Base-by-base conservation (phyloP, 2,113 vertebrate species). In the Dascyllus trimaculatus region DNA sequence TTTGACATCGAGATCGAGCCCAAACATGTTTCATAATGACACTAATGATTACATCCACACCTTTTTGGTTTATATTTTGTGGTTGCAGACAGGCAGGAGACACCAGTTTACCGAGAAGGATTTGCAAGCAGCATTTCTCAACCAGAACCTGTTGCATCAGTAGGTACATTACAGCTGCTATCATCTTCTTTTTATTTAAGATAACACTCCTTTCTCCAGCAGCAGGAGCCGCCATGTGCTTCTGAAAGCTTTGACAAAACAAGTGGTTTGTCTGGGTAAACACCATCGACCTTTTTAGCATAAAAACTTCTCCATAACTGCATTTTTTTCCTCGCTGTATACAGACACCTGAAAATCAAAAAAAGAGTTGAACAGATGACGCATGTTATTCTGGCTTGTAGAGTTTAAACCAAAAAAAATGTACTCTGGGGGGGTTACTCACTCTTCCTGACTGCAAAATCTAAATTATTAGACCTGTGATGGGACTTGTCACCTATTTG, bases 81-180 rank as follows among this genome's bases (percentile, higher is more conserved):
- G 58, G 22, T 46, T 75, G 14, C 45, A n/a, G 35, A 35, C 22
- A 62, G 45, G 17, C 29, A 66, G 35, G 15, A 70, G 11, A 82
- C 26, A 35, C 48, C 25, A 1, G 40, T 61, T 73, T 13, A 59
- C 62, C 24, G 26, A 43, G 45, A 65, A 74, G 25, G 18, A 70
- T 78, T 59, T 73, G 52, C 45, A 66, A n/a, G 38, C 57, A 79
- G 58, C 54, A 62, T 24, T 32, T 71, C 15, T 73, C 11, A 9
- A 32, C n/a, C 63, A 3, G 2, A 21, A 45, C 5, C 10, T 75
- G 49, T 52, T 70, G 63, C 48, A 58, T 56, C 62, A 57, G 48
- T 26, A 76, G 53, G 19, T 24, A 57, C 52, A 3, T 69, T 45
- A 29, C 35, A 75, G 52, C 0, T 26, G 40, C 21, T 52, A 26